A percentile compares a stretch with the other conserved stretches of the same genome.
Conservation (phyloP, 2,888 invertebrate species). For the Tanytarsus gracilentus region DNA sequence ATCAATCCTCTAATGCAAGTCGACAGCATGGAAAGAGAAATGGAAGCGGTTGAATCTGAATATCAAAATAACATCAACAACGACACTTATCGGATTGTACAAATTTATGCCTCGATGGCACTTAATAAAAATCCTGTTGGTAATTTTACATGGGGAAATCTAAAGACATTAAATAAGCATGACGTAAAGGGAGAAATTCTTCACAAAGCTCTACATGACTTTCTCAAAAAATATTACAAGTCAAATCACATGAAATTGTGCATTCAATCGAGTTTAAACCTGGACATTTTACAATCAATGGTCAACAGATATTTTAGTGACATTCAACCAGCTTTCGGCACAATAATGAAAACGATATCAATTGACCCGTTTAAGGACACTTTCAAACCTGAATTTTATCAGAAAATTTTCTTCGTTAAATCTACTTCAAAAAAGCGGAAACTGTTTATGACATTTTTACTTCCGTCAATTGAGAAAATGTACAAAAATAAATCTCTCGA, state of each 20-base stretch:
- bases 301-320: not conserved
- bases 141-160: slow-evolving; percentile 81
- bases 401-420: slow-evolving; percentile 56
- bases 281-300: not conserved
- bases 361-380: slow-evolving; percentile 32
- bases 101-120: slow-evolving; percentile 61
- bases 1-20: not conserved
- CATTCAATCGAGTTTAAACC: slow-evolving; percentile 53
- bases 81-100: slow-evolving; percentile 66
- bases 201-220: slow-evolving; percentile 61
- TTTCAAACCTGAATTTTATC: slow-evolving; percentile 38
- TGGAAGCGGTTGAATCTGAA: slow-evolving; percentile 44
- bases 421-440: slow-evolving; percentile 64
- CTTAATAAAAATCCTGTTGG: slow-evolving; percentile 55
- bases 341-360: slow-evolving; percentile 31
- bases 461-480: slow-evolving; percentile 37
- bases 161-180: slow-evolving; percentile 60
- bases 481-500: slow-evolving; percentile 46
- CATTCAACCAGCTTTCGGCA: not conserved
- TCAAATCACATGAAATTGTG: slow-evolving; percentile 82
- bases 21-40: slow-evolving; percentile 9
- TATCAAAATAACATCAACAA: slow-evolving; percentile 71
- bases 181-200: slow-evolving; percentile 57
- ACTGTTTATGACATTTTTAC: slow-evolving; percentile 45
- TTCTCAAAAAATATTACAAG: slow-evolving; percentile 68